Conservation (phyloP, 2,888 invertebrate genomes). For the Heteropelma amictum region DNA sequence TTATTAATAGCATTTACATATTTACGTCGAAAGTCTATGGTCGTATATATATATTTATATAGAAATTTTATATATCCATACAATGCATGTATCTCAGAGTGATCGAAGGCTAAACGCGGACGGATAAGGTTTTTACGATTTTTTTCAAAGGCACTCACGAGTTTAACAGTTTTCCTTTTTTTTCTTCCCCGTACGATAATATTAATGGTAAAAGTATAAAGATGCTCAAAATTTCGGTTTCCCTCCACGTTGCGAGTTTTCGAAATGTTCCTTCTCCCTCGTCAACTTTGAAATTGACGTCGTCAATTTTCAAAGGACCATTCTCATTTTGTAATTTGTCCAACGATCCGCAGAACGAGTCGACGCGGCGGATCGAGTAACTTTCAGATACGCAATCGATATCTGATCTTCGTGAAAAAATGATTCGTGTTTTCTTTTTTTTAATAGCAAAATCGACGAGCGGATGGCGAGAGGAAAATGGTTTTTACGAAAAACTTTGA, state of each 20-base stretch:
- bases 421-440: neutral
- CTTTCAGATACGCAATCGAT: constrained; percentile 25
- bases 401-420: neutral
- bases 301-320: neutral
- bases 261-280: neutral
- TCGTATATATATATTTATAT: constrained; percentile 21
- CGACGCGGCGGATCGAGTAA: neutral
- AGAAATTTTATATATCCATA: constrained; percentile 13
- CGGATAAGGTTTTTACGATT: constrained; percentile 40
- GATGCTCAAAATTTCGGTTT: neutral
- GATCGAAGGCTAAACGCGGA: constrained; percentile 43
- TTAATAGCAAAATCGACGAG: neutral
- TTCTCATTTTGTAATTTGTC: neutral
- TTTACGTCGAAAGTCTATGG: too few species aligned
- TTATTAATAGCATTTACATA: too few species aligned
- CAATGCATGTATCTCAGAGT: constrained; percentile 23
- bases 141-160: constrained; percentile 35
- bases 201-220: neutral
- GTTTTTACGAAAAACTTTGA: too few species aligned
- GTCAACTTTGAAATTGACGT: neutral
- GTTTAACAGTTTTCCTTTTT: neutral
- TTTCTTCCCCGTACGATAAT: neutral
- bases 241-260: neutral
- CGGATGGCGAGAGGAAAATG: neutral
- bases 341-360: neutral